A percentile compares a stretch with the other conserved stretches of the same genome.
These are phyloP conservation scores for Ophonus ardosiacus DNA, from an alignment of 2,888 invertebrate species.

Conservation along the genomic window DNA sequence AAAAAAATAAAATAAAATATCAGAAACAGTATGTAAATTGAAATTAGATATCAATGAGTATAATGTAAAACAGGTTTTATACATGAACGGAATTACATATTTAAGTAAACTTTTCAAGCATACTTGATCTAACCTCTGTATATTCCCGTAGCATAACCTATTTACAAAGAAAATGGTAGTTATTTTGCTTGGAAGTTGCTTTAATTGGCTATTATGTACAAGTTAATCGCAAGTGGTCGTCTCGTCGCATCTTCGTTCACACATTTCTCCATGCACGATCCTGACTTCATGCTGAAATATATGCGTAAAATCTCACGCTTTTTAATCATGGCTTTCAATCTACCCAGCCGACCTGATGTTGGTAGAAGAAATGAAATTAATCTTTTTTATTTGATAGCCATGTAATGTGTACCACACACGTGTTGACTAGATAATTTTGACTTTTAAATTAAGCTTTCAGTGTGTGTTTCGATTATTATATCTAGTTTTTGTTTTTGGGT, in stretches of 20 bases:
- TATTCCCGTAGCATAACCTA: not conserved
- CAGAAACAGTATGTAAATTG: too few species aligned
- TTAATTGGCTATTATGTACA: constrained; percentile 33
- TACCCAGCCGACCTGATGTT: constrained; percentile 18
- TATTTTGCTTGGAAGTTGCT: not conserved
- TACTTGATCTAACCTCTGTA: not conserved
- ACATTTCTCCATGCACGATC: constrained; percentile 46
- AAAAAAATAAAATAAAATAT: too few species aligned
- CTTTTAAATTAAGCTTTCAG: constrained; percentile 46
- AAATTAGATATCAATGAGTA: too few species aligned
- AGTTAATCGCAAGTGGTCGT: constrained; percentile 14
- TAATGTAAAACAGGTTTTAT: too few species aligned
- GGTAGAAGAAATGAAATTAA: constrained; percentile 41
- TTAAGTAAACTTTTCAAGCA: too few species aligned
- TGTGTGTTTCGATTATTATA: constrained; percentile 31
- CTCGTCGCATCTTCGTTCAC: constrained; percentile 2
- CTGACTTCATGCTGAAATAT: constrained; percentile 6
- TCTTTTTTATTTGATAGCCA: constrained; percentile 46
- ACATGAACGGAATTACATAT: too few species aligned
- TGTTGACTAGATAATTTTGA: constrained; percentile 45
- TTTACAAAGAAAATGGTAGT: constrained; percentile 8
- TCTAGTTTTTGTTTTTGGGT: constrained; percentile 12
- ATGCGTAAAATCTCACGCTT: constrained; percentile 43
- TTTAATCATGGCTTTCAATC: constrained; percentile 24
- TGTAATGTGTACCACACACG: constrained; percentile 46